Percentiles rank a stretch among this genome's conserved stretches.
phyloP scores from a whole-genome alignment of 2,797 vertebrate genomes.

The Gallirallus australis region DNA sequence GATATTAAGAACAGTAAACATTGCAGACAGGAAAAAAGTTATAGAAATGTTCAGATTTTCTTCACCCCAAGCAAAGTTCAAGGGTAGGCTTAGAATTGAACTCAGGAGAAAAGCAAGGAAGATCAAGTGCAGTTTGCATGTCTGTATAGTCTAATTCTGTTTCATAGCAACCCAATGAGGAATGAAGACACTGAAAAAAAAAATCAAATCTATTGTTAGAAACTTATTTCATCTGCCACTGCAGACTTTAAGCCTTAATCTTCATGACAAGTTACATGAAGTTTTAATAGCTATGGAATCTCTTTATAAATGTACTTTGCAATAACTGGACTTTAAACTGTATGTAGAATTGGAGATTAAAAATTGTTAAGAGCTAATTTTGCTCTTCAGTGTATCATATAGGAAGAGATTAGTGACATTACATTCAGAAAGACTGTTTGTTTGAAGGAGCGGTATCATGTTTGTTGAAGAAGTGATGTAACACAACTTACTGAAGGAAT shows the following conservation, averaged over 20 bases:
- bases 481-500: neutral
- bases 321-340: rapidly evolving
- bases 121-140: too few species aligned
- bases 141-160: neutral
- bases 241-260: neutral
- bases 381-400: neutral
- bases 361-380: neutral
- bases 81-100: neutral
- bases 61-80: neutral
- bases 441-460: neutral
- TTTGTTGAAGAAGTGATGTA: neutral
- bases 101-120: neutral
- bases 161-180: neutral
- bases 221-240: neutral
- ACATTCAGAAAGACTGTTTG: neutral
- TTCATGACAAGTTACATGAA: neutral
- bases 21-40: neutral
- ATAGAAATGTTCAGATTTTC: neutral
- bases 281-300: neutral
- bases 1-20: neutral
- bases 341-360: neutral
- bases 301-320: neutral
- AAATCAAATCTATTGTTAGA: neutral
- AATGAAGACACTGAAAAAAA: neutral
- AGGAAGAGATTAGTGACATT: neutral